Base-by-base conservation (phyloP, 2,888 invertebrate species). In the Microctonus hyperodae region DNA sequence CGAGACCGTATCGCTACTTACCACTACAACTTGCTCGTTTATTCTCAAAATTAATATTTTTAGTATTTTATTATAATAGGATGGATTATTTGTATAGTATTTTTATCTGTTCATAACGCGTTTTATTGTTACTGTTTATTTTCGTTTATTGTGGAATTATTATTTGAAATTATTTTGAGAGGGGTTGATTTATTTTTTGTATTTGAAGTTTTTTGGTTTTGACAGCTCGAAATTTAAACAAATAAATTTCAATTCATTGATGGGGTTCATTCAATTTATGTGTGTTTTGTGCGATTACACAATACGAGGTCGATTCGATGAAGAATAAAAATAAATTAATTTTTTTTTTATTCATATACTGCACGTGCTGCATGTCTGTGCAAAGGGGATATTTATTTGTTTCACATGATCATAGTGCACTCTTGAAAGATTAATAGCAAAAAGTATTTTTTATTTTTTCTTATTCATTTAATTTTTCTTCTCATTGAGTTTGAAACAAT, bases 1-100 rank as follows among this genome's bases (percentile, higher is more conserved):
- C 60, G 40, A 35, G 56, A 64, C 56, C 64, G 64, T 69, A 69
- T 67, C 64, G 58, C 64, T 67, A 56, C 67, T 60, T 65, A 60
- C 64, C 48, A 59, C 58, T 53, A 61, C 58, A 67, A 65, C 50
- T 50, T 53, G 55, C 35, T 68, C 66, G 68, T 64, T 70, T 70
- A 68, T 70, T 61, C 48, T 22, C 31, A 59, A 56, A 10, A 44
- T 28, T 37, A 55, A 23, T 25, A n/a, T 53, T 25, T 53, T 55
- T 28, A 33, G 16, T 28, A 53, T 55, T 55, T 31, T 60, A 48
- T 60, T 60, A 25, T 13, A 44, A 31, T 40, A n/a, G 23, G 5
- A 20, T n/a, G n/a, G 16, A 40, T 40, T 40, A 40, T 60, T 48
- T 44, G 20, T 16, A 16, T 60, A n/a, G 44, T 48, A 25, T n/a